Evolutionary conservation across 2,113 vertebrate genomes (phyloP).

Genomic region (Crypturellus undulatus): DNA sequence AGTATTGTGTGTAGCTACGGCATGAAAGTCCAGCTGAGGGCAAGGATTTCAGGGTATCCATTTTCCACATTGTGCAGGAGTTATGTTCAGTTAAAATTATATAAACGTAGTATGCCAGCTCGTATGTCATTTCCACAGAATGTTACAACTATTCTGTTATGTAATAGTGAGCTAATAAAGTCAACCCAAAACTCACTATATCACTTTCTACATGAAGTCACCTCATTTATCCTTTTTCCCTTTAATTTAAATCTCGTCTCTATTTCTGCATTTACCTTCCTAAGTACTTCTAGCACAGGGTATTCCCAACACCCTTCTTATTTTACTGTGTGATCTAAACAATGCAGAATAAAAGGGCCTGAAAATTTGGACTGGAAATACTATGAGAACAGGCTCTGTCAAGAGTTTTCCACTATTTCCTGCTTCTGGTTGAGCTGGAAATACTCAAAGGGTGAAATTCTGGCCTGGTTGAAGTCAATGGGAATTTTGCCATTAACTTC

Average conservation of each 20-base stretch:
- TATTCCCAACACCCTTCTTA: constrained; percentile 62
- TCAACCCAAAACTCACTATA: constrained; percentile 65
- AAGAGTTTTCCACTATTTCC: constrained; percentile 67
- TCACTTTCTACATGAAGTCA: constrained; percentile 56
- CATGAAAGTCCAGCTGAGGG: neutral
- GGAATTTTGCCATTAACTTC: constrained; percentile 67
- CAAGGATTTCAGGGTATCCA: constrained; percentile 6
- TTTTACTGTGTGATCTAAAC: constrained; percentile 62
- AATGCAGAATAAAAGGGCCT: constrained; percentile 24
- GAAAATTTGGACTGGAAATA: constrained; percentile 62
- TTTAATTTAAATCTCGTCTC: constrained; percentile 71
- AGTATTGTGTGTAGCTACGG: neutral
- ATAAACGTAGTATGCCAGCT: constrained; percentile 63
- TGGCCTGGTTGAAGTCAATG: constrained; percentile 46
- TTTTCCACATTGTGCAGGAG: constrained; percentile 62
- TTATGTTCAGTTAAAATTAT: constrained; percentile 73
- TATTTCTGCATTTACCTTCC: constrained; percentile 55
- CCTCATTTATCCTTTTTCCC: constrained; percentile 57
- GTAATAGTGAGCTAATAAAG: constrained; percentile 75
- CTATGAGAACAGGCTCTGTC: constrained; percentile 63
- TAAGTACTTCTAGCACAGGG: constrained; percentile 33
- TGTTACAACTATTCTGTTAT: constrained; percentile 65
- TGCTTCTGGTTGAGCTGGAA: constrained; percentile 69
- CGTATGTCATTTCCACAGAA: constrained; percentile 70
- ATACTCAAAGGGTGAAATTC: constrained; percentile 57